These are phyloP conservation scores for Eleginops maclovinus DNA, from an alignment of 2,113 vertebrate genomes.

Conservation along the genomic window DNA sequence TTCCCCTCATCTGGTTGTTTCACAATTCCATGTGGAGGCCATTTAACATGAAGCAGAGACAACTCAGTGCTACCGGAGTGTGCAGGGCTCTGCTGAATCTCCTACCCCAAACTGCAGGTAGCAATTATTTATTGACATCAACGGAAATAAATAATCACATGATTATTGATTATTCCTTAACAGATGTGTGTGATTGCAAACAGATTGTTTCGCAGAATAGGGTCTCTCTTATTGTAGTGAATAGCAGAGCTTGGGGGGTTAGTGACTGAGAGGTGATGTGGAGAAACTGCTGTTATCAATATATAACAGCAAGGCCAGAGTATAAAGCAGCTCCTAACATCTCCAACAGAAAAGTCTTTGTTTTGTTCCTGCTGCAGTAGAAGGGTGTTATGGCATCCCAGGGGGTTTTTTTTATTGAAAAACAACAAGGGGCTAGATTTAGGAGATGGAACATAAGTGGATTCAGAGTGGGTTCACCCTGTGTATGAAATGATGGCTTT, in stretches of 20 bases:
- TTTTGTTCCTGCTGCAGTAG: conserved; percentile 37
- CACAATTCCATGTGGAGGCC: too few relatives aligned
- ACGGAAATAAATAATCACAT: conserved; percentile 11
- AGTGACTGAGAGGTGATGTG: conserved; percentile 19
- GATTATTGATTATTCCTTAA: conserved; percentile 6
- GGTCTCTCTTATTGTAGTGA: conserved; percentile 44
- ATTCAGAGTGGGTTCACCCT: conserved; percentile 33
- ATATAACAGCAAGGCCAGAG: conserved; percentile 39
- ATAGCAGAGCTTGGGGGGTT: conserved; percentile 27
- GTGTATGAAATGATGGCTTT: conserved; percentile 26
- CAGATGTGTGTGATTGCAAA: conserved; percentile 43
- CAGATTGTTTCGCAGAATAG: conserved; percentile 12
- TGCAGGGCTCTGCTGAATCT: conserved; percentile 21
- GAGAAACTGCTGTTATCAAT: conserved; percentile 65
- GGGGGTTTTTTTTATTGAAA: conserved; percentile 44
- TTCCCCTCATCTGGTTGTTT: too few relatives aligned
- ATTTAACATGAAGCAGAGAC: conserved; percentile 17
- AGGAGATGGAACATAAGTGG: conserved; percentile 29
- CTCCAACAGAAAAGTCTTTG: conserved; percentile 59
- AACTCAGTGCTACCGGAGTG: conserved; percentile 8
- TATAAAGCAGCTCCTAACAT: conserved; percentile 43
- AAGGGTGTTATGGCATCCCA: conserved; percentile 29
- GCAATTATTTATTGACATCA: conserved; percentile 41
- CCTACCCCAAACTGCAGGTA: conserved; percentile 13
- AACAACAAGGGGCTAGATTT: conserved; percentile 37